A percentile compares a stretch with the other conserved stretches of the same genome.
phyloP scores from a whole-genome alignment of 2,888 invertebrate species.

The Pecten maximus region DNA sequence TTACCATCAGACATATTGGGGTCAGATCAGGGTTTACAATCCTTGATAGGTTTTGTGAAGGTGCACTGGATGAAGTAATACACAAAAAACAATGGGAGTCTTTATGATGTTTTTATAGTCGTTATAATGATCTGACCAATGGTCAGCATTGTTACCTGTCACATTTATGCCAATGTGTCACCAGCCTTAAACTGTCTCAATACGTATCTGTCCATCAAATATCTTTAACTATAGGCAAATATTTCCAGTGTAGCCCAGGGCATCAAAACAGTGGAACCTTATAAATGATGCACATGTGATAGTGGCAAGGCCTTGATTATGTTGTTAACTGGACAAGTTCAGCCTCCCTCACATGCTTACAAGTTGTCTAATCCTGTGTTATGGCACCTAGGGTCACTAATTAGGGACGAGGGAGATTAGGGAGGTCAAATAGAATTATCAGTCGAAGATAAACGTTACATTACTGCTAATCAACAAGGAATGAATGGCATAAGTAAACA shows the following conservation, averaged over 20 bases:
- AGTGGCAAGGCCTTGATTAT: background rate
- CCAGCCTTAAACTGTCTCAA: background rate
- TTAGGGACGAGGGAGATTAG: background rate
- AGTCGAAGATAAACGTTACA: background rate
- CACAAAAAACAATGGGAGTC: background rate
- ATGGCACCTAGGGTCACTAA: constrained; percentile 3
- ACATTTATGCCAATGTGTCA: background rate
- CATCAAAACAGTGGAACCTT: background rate
- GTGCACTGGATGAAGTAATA: background rate
- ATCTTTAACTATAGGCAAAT: constrained; percentile 6
- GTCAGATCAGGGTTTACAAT: background rate
- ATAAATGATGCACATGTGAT: constrained; percentile 16
- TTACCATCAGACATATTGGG: background rate
- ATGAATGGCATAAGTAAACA: constrained; percentile 9
- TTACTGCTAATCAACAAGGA: constrained; percentile 13
- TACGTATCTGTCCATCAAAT: background rate
- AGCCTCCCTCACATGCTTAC: constrained; percentile 1
- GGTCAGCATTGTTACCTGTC: constrained; percentile 10
- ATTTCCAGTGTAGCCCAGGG: constrained; percentile 4
- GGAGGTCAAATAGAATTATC: constrained; percentile 2
- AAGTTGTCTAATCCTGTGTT: background rate
- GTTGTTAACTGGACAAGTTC: background rate
- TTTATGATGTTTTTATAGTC: background rate
- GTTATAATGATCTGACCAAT: background rate
- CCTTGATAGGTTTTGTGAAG: background rate